These are phyloP conservation scores for Guaruba guarouba DNA, from an alignment of 2,113 vertebrate species.

Conservation along the genomic window DNA sequence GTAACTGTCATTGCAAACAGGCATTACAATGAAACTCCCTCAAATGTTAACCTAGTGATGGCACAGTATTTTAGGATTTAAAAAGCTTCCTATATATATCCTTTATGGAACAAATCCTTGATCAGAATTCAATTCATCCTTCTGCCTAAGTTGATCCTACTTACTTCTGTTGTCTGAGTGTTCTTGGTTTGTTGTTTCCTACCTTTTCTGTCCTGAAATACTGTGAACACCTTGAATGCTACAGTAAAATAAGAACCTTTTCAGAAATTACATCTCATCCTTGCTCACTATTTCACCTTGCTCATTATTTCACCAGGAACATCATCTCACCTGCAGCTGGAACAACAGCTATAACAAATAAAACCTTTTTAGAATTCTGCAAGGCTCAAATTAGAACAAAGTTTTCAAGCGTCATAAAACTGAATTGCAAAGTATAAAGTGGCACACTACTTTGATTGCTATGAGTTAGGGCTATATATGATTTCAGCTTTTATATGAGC, in stretches of 20 bases:
- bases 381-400: background rate
- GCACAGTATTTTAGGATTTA: background rate
- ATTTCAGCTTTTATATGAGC: background rate
- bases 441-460: background rate
- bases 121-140: background rate
- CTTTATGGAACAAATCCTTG: background rate
- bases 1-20: background rate
- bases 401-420: background rate
- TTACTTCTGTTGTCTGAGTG: background rate
- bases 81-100: background rate
- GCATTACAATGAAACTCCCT: background rate
- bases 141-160: background rate
- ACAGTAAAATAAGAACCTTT: conserved; percentile 4
- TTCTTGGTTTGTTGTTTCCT: conserved; percentile 53
- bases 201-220: background rate
- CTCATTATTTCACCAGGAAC: no score
- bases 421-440: background rate
- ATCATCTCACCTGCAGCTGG: background rate
- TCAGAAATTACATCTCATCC: background rate
- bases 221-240: background rate
- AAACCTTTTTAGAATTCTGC: background rate
- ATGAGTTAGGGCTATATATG: background rate
- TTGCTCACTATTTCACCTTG: background rate
- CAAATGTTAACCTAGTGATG: background rate
- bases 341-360: background rate